Base-by-base conservation (phyloP, 2,113 vertebrate genomes). In the Equus przewalskii region DNA sequence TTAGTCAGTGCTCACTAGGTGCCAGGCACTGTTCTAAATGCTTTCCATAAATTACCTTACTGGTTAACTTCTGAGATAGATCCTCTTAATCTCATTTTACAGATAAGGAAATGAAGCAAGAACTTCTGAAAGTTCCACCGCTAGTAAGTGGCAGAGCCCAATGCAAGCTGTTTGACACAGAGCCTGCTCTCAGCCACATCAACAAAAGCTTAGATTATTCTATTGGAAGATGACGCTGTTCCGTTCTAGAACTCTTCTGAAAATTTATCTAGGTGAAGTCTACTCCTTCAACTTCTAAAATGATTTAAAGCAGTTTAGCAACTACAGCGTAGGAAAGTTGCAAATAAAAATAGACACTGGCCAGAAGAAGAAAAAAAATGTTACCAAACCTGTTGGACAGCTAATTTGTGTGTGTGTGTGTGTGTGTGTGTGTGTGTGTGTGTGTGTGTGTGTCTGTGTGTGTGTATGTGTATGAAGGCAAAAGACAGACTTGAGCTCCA, bases 231-330 rank as follows among this genome's bases (percentile, higher is more conserved):
- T 28, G 24, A 19, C 46, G 30, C 26, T 49, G 9, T 44, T 88
- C 54, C 12, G 11, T 83, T 75, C 56, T 81, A 1, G 81, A 81
- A 51, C 58, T 87, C 82, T 58, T 65, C 28, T 19, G 1, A 62
- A 79, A 65, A 73, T 36, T n/a, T 41, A n/a, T 30, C 28, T 81
- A 4, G 24, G 76, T 87, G 49, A 81, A 84, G 60, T 79, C 64
- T 79, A 28, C 73, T 62, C 49, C 54, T 87, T 83, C 51, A 82
- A 18, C 91, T 78, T 36, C 58, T 89, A 75, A 85, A 94, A 81
- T 94, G 60, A 80, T 84, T 73, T 85, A 46, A 86, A 78, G 58
- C n/a, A 46, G 10, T 46, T 92, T 16, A 9, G 49, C n/a, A 81
- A 62, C 85, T 41, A 33, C 16, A 78, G 33, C 51, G 26, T 67